Conservation (phyloP, 2,888 invertebrate genomes). For the Erebia palarica region DNA sequence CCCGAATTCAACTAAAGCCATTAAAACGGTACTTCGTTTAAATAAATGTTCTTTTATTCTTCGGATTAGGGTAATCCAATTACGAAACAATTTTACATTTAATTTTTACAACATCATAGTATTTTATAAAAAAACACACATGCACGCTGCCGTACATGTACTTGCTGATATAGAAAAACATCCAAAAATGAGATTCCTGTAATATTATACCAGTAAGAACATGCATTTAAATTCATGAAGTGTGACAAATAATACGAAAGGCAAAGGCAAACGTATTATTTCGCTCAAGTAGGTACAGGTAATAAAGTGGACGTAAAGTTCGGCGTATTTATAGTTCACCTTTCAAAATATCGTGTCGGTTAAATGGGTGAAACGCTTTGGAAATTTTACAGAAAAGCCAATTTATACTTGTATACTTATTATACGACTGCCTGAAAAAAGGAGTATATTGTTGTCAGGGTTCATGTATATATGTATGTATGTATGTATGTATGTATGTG, state of each 20-base stretch:
- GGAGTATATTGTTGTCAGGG: too few relatives aligned
- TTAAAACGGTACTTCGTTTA: slow-evolving; percentile 20
- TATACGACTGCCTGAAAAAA: too few relatives aligned
- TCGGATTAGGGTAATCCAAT: slow-evolving; percentile 21
- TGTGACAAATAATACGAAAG: not conserved
- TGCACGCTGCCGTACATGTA: too few relatives aligned
- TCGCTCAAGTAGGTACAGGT: not conserved
- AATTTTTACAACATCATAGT: too few relatives aligned
- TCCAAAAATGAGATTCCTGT: too few relatives aligned
- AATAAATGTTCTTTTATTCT: slow-evolving; percentile 23
- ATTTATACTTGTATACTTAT: not conserved
- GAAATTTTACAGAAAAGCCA: not conserved
- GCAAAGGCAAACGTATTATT: not conserved
- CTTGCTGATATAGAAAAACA: too few relatives aligned
- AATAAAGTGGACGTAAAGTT: slow-evolving; percentile 1
- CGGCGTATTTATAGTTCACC: not conserved
- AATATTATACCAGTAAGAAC: too few relatives aligned
- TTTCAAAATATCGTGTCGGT: not conserved
- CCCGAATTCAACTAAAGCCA: slow-evolving; percentile 7
- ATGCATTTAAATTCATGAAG: not conserved
- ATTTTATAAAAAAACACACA: too few relatives aligned
- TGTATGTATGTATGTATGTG: too few relatives aligned
- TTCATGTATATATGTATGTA: too few relatives aligned
- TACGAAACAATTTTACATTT: slow-evolving; percentile 22
- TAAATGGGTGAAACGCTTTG: not conserved